Evolutionary conservation across 2,888 invertebrate genomes (phyloP).

Genomic region (Epistrophe grossulariae): DNA sequence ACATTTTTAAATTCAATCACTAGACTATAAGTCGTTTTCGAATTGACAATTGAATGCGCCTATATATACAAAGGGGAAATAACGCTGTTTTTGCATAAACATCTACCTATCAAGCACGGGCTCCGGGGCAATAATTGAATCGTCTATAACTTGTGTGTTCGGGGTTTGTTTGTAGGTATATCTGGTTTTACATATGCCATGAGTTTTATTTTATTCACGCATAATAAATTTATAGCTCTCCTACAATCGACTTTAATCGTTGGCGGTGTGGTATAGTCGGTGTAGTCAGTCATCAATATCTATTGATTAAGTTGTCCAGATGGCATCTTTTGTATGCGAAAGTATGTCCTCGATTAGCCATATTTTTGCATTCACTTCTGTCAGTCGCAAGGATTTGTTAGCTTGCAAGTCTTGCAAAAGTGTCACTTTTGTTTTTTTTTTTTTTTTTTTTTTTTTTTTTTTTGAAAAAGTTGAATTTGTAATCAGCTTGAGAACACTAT

Average conservation of each 20-base stretch:
- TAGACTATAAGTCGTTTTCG: constrained; percentile 27
- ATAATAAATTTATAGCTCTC: constrained; percentile 60
- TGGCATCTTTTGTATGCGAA: constrained; percentile 48
- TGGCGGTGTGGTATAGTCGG: constrained; percentile 10
- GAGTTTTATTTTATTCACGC: constrained; percentile 48
- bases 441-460: constrained; percentile 18
- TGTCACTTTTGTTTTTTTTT: constrained; percentile 12
- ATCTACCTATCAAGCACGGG: neutral
- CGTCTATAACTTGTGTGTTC: constrained; percentile 10
- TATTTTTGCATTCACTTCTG: constrained; percentile 68
- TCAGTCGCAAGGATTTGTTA: constrained; percentile 63
- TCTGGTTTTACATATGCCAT: constrained; percentile 36
- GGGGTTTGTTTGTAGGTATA: constrained; percentile 6
- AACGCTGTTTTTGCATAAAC: neutral
- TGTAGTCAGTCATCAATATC: constrained; percentile 53
- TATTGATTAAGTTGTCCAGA: constrained; percentile 63
- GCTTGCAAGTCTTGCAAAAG: constrained; percentile 29
- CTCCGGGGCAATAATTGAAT: constrained; percentile 27
- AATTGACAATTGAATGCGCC: constrained; percentile 60
- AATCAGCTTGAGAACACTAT: constrained; percentile 49
- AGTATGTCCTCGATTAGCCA: constrained; percentile 63
- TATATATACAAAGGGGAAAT: constrained; percentile 22
- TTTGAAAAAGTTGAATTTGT: constrained; percentile 53
- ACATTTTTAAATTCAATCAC: too few relatives aligned
- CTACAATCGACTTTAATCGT: constrained; percentile 25